Conservation (phyloP, 2,113 vertebrate genomes). For the Caretta caretta region DNA sequence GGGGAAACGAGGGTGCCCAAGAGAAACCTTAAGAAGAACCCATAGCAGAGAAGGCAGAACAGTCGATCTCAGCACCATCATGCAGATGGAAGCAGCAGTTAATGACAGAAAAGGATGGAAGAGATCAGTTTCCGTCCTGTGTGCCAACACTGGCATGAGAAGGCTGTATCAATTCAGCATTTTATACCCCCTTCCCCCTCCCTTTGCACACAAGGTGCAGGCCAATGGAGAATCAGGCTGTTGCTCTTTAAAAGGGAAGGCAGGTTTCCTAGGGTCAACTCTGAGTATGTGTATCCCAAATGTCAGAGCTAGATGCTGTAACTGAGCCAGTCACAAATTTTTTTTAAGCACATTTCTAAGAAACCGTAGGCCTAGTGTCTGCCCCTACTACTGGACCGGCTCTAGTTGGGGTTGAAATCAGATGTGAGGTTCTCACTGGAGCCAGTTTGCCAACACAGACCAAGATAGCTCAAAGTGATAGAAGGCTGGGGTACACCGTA, state of each 20-base stretch:
- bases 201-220: background rate
- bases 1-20: too few species aligned
- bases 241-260: background rate
- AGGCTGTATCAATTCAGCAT: too few species aligned
- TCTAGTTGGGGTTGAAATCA: background rate
- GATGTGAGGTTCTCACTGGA: background rate
- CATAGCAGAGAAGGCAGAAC: too few species aligned
- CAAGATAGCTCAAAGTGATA: background rate
- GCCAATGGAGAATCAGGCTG: accelerated
- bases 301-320: background rate
- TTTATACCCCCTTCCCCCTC: background rate
- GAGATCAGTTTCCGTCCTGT: too few species aligned
- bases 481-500: background rate
- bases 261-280: background rate
- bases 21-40: too few species aligned
- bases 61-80: too few species aligned
- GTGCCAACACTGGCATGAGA: too few species aligned
- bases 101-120: too few species aligned
- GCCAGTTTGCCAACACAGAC: background rate
- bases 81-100: too few species aligned
- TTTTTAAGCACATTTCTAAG: background rate
- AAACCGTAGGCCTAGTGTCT: background rate
- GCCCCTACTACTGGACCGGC: accelerated
- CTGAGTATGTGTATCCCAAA: background rate
- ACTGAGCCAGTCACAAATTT: background rate